These are phyloP conservation scores for Podarcis raffonei DNA, from an alignment of 2,113 vertebrate genomes.

Conservation along the genomic window DNA sequence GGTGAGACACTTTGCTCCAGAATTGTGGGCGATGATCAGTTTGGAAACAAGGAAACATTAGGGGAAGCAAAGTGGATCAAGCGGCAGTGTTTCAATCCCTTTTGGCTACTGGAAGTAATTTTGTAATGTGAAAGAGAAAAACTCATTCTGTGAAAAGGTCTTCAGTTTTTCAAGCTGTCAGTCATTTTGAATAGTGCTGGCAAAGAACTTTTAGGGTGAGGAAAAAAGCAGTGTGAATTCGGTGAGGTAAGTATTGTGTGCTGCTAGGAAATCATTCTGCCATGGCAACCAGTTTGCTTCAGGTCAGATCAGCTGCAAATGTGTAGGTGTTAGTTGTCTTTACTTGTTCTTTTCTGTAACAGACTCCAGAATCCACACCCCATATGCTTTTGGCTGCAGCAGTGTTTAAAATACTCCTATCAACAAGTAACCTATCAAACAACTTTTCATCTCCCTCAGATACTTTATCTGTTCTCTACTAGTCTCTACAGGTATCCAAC, in stretches of 20 bases:
- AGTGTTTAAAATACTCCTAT: background rate
- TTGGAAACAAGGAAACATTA: background rate
- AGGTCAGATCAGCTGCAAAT: constrained; percentile 11
- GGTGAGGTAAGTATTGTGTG: constrained; percentile 1
- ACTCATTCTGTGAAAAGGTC: background rate
- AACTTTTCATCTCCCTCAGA: background rate
- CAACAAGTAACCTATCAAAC: background rate
- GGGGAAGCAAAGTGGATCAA: background rate
- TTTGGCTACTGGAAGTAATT: background rate
- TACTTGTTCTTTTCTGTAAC: background rate
- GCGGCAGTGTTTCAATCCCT: background rate
- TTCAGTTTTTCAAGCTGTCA: background rate
- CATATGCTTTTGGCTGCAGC: fast-evolving
- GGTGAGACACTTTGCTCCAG: background rate
- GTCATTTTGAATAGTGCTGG: background rate
- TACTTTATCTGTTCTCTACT: background rate
- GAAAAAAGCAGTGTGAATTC: background rate
- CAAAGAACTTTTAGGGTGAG: background rate
- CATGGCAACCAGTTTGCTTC: constrained; percentile 24
- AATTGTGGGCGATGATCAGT: background rate
- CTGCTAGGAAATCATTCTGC: constrained; percentile 16
- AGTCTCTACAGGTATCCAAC: background rate
- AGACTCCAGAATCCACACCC: background rate
- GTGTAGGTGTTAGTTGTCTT: constrained; percentile 1
- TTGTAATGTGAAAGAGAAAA: background rate